These are phyloP conservation scores for Pseudococcus viburni DNA, from an alignment of 2,888 invertebrate species.

Conservation along the genomic window DNA sequence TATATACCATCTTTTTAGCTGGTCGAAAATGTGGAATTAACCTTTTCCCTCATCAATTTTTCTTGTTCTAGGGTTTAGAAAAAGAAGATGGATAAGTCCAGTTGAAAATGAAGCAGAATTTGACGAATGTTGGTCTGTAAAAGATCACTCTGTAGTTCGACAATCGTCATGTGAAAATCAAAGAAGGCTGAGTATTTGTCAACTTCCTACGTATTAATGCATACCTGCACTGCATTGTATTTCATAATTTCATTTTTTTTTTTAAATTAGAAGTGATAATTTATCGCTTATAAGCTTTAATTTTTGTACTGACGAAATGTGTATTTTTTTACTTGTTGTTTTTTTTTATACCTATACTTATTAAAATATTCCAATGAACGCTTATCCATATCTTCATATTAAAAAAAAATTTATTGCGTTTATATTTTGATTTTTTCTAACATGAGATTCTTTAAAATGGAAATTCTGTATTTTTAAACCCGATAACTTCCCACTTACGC, in stretches of 20 bases:
- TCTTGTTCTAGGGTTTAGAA: neutral
- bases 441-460: neutral
- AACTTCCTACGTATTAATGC: conserved; percentile 61
- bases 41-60: too few species aligned
- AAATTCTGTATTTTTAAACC: neutral
- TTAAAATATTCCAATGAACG: neutral
- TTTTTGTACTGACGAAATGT: neutral
- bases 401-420: neutral
- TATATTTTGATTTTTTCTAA: neutral
- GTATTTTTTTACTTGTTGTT: conserved; percentile 19
- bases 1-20: too few species aligned
- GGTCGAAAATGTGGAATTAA: too few species aligned
- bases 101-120: neutral
- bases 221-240: neutral
- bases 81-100: neutral
- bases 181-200: conserved; percentile 60
- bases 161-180: neutral
- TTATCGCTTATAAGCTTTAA: conserved; percentile 21
- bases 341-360: neutral
- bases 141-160: neutral
- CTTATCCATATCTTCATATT: neutral
- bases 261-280: conserved; percentile 13
- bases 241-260: conserved; percentile 23
- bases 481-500: neutral
- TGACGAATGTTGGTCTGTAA: conserved; percentile 39